Base-by-base conservation (phyloP, 1,140 invertebrate genomes). In the Steinernema feltiae region DNA sequence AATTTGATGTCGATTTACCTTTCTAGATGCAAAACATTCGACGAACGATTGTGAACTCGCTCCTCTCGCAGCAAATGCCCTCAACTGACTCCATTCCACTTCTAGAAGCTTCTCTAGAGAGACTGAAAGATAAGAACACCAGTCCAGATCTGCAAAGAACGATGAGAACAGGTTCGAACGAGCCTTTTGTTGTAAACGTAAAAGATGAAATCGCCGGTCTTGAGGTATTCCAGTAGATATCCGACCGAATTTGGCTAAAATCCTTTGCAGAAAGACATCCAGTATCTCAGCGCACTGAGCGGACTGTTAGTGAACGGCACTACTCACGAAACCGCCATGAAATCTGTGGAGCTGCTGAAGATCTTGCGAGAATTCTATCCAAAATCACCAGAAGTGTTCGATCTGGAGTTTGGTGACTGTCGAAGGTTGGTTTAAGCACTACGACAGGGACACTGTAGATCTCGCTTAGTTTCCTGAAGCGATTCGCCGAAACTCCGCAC, bases 401-500 rank as follows among this genome's bases (percentile, higher is more conserved):
- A 30, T 12, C 24, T 27, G 46, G 2, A 77, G 27, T 74, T 32
- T 27, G 48, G 32, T 70, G 35, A 29, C 24, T 32, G 17, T 24
- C 46, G 31, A 32, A 29, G 24, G 30, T 29, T 30, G 15, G 0
- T 1, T 21, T 21, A 63, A 76, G 31, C 21, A n/a, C 24, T 74
- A 30, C 46, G 69, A 27, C 17, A 31, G 30, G 63, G 48, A 77
- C 31, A 0, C 1, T 18, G n/a, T 32, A 32, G 77, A 76, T 53
- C 18, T 73, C 12, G 74, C 73, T 18, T 29, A 78, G 78, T 7
- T 85, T 84, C 48, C 41, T 84, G n/a, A 46, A 69, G 30, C 15
- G 69, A 1, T 76, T 84, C 69, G 41, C 77, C 30, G 27, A 63
- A 32, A 78, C 76, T 53, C 21, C 32, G 7, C 18, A 30, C 3